A percentile compares a stretch with the other conserved stretches of the same genome.
Conservation (phyloP, 2,888 invertebrate species). For the Plagodis pulveraria region DNA sequence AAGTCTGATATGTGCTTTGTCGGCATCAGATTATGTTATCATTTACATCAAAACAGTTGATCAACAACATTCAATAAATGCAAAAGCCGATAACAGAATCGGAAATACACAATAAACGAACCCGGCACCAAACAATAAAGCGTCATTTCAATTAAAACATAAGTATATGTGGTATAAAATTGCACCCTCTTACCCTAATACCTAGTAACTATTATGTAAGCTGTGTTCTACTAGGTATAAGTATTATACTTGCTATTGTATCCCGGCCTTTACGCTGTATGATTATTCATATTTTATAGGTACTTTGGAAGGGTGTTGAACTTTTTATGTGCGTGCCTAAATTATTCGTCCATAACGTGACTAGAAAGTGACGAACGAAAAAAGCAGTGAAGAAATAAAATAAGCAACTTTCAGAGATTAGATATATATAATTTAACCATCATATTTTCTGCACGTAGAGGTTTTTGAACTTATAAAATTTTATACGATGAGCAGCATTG, state of each 20-base stretch:
- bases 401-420: not conserved
- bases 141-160: too few species aligned
- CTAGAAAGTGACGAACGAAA: slow-evolving; percentile 30
- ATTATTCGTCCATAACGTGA: slow-evolving; percentile 32
- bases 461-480: slow-evolving; percentile 1
- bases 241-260: slow-evolving; percentile 43
- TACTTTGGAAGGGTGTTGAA: slow-evolving; percentile 35
- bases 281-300: slow-evolving; percentile 31
- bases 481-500: not conserved
- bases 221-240: not conserved
- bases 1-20: not conserved
- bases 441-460: not conserved
- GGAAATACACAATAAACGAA: slow-evolving; percentile 17
- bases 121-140: not conserved
- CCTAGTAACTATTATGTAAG: slow-evolving; percentile 16
- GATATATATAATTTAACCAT: not conserved
- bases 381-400: slow-evolving; percentile 10
- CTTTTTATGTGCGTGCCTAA: slow-evolving; percentile 38
- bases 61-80: slow-evolving; percentile 34
- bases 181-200: slow-evolving; percentile 50
- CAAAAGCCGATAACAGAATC: slow-evolving; percentile 18
- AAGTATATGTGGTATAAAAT: slow-evolving; percentile 34
- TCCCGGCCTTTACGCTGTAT: slow-evolving; percentile 45
- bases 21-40: not conserved
- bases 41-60: slow-evolving; percentile 15